These are phyloP conservation scores for Acrossocheilus wenchowensis DNA, from an alignment of 2,797 vertebrate species.

Conservation along the genomic window DNA sequence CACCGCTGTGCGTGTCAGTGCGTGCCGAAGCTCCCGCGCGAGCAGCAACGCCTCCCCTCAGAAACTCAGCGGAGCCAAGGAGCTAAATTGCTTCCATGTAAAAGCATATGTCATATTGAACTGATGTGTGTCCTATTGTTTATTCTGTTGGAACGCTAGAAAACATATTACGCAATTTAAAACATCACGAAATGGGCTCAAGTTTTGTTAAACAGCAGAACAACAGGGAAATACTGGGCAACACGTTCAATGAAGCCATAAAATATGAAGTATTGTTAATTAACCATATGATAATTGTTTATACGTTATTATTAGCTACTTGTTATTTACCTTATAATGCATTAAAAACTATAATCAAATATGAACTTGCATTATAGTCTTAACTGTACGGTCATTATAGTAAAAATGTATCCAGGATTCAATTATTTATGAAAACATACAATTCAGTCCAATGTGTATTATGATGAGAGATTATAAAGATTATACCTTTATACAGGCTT, in stretches of 20 bases:
- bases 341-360: not conserved
- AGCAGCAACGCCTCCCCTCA: constrained; percentile 35
- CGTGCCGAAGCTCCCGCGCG: constrained; percentile 26
- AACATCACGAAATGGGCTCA: not conserved
- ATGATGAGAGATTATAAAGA: not conserved
- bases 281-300: not conserved
- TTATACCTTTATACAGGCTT: not conserved
- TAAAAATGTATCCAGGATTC: not conserved
- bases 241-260: not conserved
- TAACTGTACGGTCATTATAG: not conserved
- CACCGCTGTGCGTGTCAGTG: constrained; percentile 1
- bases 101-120: not conserved
- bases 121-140: not conserved
- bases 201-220: not conserved
- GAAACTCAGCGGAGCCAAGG: not conserved
- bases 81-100: not conserved
- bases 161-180: not conserved
- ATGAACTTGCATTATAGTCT: no score
- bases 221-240: not conserved
- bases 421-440: not conserved
- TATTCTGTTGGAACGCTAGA: not conserved
- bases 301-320: not conserved
- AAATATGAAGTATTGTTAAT: not conserved
- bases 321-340: not conserved
- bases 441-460: not conserved